These are phyloP conservation scores for Drosophila subpulchrella DNA, from an alignment of 1,140 invertebrate genomes.

Conservation along the genomic window DNA sequence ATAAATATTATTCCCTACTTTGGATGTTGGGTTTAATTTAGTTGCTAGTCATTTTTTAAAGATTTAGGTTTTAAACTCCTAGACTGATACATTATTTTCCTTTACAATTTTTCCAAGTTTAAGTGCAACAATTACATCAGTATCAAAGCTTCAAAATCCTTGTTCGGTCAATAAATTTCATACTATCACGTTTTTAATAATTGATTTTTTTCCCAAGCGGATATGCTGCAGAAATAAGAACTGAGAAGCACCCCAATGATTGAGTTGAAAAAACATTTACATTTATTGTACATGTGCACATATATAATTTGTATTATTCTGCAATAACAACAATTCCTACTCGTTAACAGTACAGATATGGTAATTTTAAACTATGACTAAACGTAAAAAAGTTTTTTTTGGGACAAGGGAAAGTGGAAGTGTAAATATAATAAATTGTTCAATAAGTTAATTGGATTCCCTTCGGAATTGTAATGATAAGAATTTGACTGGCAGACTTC, in stretches of 20 bases:
- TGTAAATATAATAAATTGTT: slow-evolving; percentile 7
- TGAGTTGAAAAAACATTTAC: slow-evolving; percentile 21
- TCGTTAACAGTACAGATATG: slow-evolving; percentile 10
- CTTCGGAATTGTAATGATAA: slow-evolving; percentile 16
- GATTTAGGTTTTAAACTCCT: too few species aligned
- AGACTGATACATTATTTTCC: too few species aligned
- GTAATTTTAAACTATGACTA: slow-evolving; percentile 22
- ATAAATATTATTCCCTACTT: too few species aligned
- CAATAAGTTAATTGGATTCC: slow-evolving; percentile 40
- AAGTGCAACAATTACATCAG: too few species aligned
- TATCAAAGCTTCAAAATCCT: too few species aligned
- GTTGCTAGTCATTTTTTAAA: too few species aligned
- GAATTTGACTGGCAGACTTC: slow-evolving; percentile 52
- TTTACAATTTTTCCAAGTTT: too few species aligned
- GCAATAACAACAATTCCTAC: slow-evolving; percentile 52
- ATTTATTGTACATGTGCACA: slow-evolving; percentile 41
- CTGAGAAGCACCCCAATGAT: background rate
- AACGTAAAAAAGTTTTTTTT: slow-evolving; percentile 15
- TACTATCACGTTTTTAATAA: too few species aligned
- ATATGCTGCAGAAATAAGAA: too few species aligned
- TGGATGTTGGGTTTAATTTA: too few species aligned
- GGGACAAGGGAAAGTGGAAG: background rate
- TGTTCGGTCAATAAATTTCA: too few species aligned
- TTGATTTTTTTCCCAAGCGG: too few species aligned
- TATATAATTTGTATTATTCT: slow-evolving; percentile 43